phyloP scores from a whole-genome alignment of 2,888 invertebrate genomes.

The Drosophila tanythrix region DNA sequence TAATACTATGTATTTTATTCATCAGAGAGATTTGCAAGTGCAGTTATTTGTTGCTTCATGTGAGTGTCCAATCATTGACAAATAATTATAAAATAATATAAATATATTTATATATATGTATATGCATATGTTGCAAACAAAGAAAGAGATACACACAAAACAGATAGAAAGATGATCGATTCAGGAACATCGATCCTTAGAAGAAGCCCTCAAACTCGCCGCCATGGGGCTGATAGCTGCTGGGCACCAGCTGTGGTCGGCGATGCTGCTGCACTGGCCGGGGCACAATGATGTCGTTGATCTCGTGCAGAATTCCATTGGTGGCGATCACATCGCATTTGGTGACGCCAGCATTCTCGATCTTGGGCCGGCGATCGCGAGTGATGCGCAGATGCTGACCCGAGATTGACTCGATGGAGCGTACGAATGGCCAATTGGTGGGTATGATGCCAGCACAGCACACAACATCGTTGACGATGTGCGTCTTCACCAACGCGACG shows the following conservation, averaged over 20 bases:
- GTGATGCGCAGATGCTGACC: constrained; percentile 83
- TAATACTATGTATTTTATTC: constrained; percentile 63
- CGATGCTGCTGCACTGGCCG: constrained; percentile 55
- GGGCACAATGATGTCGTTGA: constrained; percentile 84
- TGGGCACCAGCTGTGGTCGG: constrained; percentile 55
- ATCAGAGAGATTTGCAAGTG: constrained; percentile 32
- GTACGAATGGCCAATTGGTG: constrained; percentile 85
- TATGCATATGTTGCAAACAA: constrained; percentile 23
- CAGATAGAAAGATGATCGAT: constrained; percentile 5
- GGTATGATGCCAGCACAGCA: constrained; percentile 85
- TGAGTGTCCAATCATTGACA: constrained; percentile 56
- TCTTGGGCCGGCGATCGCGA: constrained; percentile 84
- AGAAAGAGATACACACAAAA: constrained; percentile 31
- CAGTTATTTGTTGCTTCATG: constrained; percentile 19
- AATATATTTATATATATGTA: constrained; percentile 44
- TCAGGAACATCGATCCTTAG: constrained; percentile 39
- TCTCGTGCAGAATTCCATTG: constrained; percentile 85
- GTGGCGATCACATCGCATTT: constrained; percentile 84
- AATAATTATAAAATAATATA: constrained; percentile 68
- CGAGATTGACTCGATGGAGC: constrained; percentile 83
- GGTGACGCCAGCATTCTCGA: constrained; percentile 85
- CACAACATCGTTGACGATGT: constrained; percentile 84
- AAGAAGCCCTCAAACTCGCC: constrained; percentile 77
- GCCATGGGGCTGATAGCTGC: constrained; percentile 52
- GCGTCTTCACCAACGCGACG: constrained; percentile 81